These are phyloP conservation scores for Eulemur macaco DNA, from an alignment of 2,113 vertebrate genomes.

Conservation along the genomic window DNA sequence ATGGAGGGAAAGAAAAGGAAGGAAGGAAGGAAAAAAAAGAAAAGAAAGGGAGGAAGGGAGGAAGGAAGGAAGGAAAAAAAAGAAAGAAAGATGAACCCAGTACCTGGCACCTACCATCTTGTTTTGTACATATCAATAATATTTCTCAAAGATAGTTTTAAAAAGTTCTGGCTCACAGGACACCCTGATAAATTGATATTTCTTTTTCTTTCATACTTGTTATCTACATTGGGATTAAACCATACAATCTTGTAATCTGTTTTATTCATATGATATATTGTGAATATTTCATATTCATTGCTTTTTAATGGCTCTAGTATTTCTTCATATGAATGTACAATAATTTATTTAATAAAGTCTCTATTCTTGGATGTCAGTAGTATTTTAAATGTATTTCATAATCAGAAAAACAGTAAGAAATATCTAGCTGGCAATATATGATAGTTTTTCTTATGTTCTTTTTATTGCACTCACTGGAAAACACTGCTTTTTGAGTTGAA, in stretches of 20 bases:
- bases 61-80: no score
- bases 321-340: background rate
- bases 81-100: background rate
- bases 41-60: background rate
- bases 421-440: background rate
- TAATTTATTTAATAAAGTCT: slow-evolving; percentile 6
- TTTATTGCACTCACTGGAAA: background rate
- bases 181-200: background rate
- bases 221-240: background rate
- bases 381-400: background rate
- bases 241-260: background rate
- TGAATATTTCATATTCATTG: background rate
- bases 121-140: background rate
- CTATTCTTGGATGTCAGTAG: background rate
- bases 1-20: no score
- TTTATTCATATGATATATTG: background rate
- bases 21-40: no score
- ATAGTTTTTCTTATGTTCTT: background rate
- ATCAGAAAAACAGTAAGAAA: slow-evolving; percentile 20
- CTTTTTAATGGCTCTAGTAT: slow-evolving; percentile 28
- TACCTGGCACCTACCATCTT: background rate
- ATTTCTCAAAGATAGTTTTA: slow-evolving; percentile 26
- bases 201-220: background rate
- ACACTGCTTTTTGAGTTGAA: slow-evolving; percentile 28
- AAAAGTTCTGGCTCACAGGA: background rate